Conservation (phyloP, 2,797 vertebrate species). For the Xenentodon cancila region DNA sequence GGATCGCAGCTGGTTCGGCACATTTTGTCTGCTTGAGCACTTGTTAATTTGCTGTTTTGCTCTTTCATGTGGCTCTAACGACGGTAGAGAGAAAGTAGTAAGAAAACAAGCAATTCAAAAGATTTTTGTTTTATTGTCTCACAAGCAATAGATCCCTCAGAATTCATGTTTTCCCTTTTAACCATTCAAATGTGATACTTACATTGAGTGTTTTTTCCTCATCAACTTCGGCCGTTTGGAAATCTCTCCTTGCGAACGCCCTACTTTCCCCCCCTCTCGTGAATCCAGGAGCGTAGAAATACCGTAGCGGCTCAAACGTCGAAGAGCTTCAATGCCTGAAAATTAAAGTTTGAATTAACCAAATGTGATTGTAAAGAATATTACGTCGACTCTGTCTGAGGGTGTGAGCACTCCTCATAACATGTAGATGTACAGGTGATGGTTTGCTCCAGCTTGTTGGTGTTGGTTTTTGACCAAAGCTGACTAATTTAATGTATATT, state of each 20-base stretch:
- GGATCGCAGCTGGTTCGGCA: slow-evolving; percentile 67
- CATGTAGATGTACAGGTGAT: too few relatives aligned
- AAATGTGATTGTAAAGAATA: too few relatives aligned
- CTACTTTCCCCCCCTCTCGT: slow-evolving; percentile 5
- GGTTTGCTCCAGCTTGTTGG: too few relatives aligned
- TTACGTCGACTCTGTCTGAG: too few relatives aligned
- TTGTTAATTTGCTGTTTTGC: slow-evolving; percentile 67
- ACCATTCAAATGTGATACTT: slow-evolving; percentile 2
- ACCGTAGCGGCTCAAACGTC: too few relatives aligned
- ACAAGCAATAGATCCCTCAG: neutral
- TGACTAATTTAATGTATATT: too few relatives aligned
- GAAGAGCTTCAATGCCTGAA: too few relatives aligned
- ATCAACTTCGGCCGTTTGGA: slow-evolving; percentile 5
- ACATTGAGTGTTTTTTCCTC: neutral
- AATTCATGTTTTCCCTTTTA: slow-evolving; percentile 1
- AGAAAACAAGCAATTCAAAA: slow-evolving; percentile 29
- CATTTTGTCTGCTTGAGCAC: slow-evolving; percentile 56
- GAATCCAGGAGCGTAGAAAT: too few relatives aligned
- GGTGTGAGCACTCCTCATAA: too few relatives aligned
- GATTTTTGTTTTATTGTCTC: neutral
- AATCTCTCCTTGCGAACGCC: neutral
- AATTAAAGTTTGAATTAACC: too few relatives aligned
- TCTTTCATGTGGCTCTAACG: slow-evolving; percentile 62
- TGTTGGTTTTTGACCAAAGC: too few relatives aligned
- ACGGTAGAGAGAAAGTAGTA: slow-evolving; percentile 40